Conservation (phyloP, 2,113 vertebrate species). For the Pangasianodon gigas region DNA sequence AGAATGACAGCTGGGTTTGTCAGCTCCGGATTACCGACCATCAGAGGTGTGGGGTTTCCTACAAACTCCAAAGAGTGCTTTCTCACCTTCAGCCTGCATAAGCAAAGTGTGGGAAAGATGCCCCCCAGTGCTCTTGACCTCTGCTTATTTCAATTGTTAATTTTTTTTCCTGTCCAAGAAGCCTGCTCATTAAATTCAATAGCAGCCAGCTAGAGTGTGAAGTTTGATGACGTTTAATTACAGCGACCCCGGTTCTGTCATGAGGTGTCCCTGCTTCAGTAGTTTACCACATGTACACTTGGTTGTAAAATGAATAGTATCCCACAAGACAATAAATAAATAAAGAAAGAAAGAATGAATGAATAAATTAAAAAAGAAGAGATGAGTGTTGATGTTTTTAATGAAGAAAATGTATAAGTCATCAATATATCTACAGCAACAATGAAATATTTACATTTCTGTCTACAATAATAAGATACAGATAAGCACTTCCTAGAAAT, state of each 20-base stretch:
- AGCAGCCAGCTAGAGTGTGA: background rate
- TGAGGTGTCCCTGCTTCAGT: background rate
- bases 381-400: slow-evolving; percentile 5
- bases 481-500: slow-evolving; percentile 35
- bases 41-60: slow-evolving; percentile 28
- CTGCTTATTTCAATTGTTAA: slow-evolving; percentile 13
- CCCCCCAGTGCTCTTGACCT: slow-evolving; percentile 14
- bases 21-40: background rate
- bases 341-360: background rate
- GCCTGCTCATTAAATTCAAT: background rate
- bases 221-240: background rate
- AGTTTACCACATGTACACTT: background rate
- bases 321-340: background rate
- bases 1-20: slow-evolving; percentile 22
- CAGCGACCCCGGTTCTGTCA: background rate
- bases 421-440: slow-evolving; percentile 51
- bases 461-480: slow-evolving; percentile 40
- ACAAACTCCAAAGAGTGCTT: slow-evolving; percentile 23
- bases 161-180: background rate
- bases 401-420: slow-evolving; percentile 27
- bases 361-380: background rate
- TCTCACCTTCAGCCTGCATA: slow-evolving; percentile 33
- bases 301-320: background rate
- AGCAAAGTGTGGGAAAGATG: background rate
- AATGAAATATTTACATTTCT: slow-evolving; percentile 56